phyloP scores from a whole-genome alignment of 2,797 vertebrate genomes.

The Amniataba percoides region DNA sequence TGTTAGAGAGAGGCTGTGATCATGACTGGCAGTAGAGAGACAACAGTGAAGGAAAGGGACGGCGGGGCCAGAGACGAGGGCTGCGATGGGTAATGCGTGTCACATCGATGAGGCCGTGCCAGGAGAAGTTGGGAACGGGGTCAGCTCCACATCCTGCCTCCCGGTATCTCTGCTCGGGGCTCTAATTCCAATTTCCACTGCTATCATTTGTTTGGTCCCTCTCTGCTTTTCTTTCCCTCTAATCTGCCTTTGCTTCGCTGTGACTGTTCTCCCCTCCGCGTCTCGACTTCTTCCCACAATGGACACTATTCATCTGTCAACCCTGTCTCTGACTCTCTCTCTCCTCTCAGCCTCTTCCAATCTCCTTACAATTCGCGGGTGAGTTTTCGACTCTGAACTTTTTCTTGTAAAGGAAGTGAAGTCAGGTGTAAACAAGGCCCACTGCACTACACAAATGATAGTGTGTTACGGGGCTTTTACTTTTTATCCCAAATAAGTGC shows the following conservation, averaged over 20 bases:
- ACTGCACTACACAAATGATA: background rate
- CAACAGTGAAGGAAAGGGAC: slow-evolving; percentile 52
- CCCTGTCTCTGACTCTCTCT: slow-evolving; percentile 27
- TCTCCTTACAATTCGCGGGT: slow-evolving; percentile 35
- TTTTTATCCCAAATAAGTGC: background rate
- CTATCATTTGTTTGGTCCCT: slow-evolving; percentile 61
- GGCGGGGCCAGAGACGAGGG: slow-evolving; percentile 61
- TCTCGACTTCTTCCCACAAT: slow-evolving; percentile 16
- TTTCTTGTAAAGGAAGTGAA: slow-evolving; percentile 10
- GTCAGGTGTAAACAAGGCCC: slow-evolving; percentile 1
- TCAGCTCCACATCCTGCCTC: slow-evolving; percentile 64
- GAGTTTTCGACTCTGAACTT: slow-evolving; percentile 7
- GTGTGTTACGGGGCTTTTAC: background rate
- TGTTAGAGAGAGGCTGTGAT: slow-evolving; percentile 67
- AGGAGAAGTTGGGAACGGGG: slow-evolving; percentile 73
- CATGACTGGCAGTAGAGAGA: slow-evolving; percentile 66
- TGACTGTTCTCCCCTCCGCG: slow-evolving; percentile 23
- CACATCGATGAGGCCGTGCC: slow-evolving; percentile 82
- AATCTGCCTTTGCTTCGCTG: slow-evolving; percentile 48
- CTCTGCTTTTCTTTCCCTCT: slow-evolving; percentile 37
- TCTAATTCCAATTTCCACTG: slow-evolving; percentile 50
- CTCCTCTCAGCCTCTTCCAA: slow-evolving; percentile 27
- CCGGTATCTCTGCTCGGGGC: slow-evolving; percentile 42
- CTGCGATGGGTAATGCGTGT: slow-evolving; percentile 77
- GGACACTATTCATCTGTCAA: slow-evolving; percentile 47